Evolutionary conservation across 2,888 invertebrate genomes (phyloP).

Genomic region (Octodonta nipae): DNA sequence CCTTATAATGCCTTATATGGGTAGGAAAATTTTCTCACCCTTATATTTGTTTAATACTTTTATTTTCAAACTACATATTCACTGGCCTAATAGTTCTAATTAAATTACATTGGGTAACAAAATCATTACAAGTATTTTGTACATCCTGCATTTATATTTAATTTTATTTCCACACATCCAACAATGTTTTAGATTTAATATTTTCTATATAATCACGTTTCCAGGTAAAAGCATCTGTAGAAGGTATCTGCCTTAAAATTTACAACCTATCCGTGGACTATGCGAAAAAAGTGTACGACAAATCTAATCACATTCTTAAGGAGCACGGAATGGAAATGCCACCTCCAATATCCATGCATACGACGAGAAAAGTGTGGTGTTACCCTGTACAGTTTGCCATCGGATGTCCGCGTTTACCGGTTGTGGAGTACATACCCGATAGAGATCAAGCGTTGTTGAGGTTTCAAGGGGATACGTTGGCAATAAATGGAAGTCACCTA

Average conservation of each 20-base stretch:
- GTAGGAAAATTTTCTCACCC: no score
- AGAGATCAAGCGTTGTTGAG: conserved; percentile 74
- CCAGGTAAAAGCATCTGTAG: conserved; percentile 73
- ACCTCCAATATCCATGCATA: conserved; percentile 47
- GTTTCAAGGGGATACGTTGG: conserved; percentile 75
- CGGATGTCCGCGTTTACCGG: conserved; percentile 72
- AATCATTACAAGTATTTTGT: no score
- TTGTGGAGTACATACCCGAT: conserved; percentile 75
- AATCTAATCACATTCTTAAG: conserved; percentile 71
- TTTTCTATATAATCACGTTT: conserved; percentile 6
- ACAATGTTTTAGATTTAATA: background rate
- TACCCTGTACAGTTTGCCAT: conserved; percentile 85
- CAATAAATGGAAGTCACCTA: conserved; percentile 73
- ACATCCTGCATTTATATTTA: no score
- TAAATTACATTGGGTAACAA: no score
- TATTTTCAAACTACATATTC: no score
- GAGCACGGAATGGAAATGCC: conserved; percentile 64
- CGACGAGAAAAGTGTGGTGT: conserved; percentile 83
- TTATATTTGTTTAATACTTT: no score
- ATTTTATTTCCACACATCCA: background rate
- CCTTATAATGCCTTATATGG: no score
- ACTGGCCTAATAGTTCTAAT: no score
- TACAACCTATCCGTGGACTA: conserved; percentile 85
- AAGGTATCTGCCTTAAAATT: conserved; percentile 88
- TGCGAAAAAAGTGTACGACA: conserved; percentile 79